phyloP scores from a whole-genome alignment of 1,140 invertebrate species.

The Nixonia krombeini region DNA sequence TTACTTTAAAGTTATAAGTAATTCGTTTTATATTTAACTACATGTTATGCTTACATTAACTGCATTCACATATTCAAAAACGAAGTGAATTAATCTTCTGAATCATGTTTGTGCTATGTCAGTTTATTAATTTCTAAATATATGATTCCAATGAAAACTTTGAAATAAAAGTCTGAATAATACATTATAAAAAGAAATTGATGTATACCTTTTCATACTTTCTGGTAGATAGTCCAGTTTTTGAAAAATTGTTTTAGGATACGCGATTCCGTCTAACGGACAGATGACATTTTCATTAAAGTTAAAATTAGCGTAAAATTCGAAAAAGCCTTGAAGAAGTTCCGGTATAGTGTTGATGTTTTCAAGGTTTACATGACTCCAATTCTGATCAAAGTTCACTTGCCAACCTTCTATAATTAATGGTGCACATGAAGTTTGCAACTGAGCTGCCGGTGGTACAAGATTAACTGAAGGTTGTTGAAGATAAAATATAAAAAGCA shows the following conservation, averaged over 20 bases:
- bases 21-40: too few relatives aligned
- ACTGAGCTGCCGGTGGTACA: slow-evolving; percentile 63
- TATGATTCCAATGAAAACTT: too few relatives aligned
- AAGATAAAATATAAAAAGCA: slow-evolving; percentile 77
- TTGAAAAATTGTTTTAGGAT: slow-evolving; percentile 66
- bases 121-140: too few relatives aligned
- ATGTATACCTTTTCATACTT: slow-evolving; percentile 63
- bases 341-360: slow-evolving; percentile 59
- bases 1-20: too few relatives aligned
- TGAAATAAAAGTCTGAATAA: too few relatives aligned
- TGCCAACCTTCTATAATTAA: slow-evolving; percentile 69
- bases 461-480: slow-evolving; percentile 71
- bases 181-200: too few relatives aligned
- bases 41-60: too few relatives aligned
- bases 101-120: too few relatives aligned
- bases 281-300: slow-evolving; percentile 72
- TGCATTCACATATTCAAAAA: too few relatives aligned
- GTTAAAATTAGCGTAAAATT: slow-evolving; percentile 73
- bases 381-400: slow-evolving; percentile 63
- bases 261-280: slow-evolving; percentile 69
- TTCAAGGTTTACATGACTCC: slow-evolving; percentile 13
- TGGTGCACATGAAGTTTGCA: slow-evolving; percentile 55
- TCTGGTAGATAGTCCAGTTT: slow-evolving; percentile 59
- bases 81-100: too few relatives aligned
- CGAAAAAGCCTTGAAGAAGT: slow-evolving; percentile 75